Evolutionary conservation across 2,113 vertebrate genomes (phyloP).

Genomic region (Lasiurus borealis): DNA sequence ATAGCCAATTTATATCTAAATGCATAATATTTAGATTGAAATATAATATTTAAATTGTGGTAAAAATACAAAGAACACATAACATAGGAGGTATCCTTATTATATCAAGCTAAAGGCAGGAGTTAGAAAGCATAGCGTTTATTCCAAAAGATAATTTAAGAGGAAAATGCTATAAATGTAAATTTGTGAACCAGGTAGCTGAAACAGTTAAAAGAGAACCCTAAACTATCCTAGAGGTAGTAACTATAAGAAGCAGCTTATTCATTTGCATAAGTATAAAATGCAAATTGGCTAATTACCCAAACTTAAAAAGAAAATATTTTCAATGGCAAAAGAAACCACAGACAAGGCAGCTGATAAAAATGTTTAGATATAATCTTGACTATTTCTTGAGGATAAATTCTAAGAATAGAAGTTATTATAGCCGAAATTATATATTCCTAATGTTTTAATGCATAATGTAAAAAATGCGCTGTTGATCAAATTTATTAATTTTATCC

Average conservation of each 20-base stretch:
- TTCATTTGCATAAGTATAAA: background rate
- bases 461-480: background rate
- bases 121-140: background rate
- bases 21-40: too few species aligned
- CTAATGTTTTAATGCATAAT: background rate
- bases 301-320: background rate
- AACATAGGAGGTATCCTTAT: background rate
- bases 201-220: background rate
- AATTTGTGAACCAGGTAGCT: background rate
- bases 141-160: constrained; percentile 12
- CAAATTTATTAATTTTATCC: background rate
- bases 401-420: background rate
- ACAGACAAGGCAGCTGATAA: background rate
- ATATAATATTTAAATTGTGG: background rate
- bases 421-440: background rate
- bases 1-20: background rate
- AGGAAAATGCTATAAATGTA: background rate
- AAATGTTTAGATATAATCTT: background rate
- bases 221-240: background rate
- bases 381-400: background rate
- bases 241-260: background rate
- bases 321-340: background rate
- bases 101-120: background rate
- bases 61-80: background rate
- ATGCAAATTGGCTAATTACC: background rate